Percentiles rank a stretch among this genome's conserved stretches.
Evolutionary conservation across 1,140 invertebrate genomes (phyloP).

Genomic region (Lordiphosa clarofinis): DNA sequence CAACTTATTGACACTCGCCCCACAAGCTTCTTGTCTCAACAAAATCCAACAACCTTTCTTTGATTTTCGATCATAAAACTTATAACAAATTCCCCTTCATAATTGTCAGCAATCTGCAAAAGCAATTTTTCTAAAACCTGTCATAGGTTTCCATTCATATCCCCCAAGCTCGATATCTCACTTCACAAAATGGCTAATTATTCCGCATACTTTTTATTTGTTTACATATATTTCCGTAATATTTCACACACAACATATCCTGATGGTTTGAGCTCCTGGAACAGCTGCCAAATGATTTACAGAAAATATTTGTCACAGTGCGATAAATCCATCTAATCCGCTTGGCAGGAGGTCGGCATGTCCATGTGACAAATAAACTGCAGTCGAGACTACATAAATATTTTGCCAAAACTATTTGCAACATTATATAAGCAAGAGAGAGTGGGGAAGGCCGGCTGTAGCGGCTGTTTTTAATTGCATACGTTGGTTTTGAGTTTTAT

Average conservation of each 20-base stretch:
- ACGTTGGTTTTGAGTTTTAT: conserved; percentile 31
- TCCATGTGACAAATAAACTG: conserved; percentile 69
- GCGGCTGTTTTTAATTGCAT: conserved; percentile 60
- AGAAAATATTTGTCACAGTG: conserved; percentile 46
- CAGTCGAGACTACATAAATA: conserved; percentile 59
- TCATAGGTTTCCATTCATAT: too few species aligned
- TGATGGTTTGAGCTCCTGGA: not conserved
- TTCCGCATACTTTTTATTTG: not conserved
- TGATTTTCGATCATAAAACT: too few species aligned
- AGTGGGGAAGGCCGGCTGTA: conserved; percentile 18
- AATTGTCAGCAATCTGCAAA: too few species aligned
- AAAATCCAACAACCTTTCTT: too few species aligned
- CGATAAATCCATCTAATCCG: conserved; percentile 71
- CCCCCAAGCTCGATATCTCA: too few species aligned
- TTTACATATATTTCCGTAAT: conserved; percentile 17
- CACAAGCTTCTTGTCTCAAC: too few species aligned
- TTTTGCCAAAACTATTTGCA: conserved; percentile 40
- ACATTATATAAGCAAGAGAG: conserved; percentile 32
- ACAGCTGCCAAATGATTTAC: conserved; percentile 29
- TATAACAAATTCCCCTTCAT: too few species aligned
- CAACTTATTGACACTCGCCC: too few species aligned
- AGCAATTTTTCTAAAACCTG: too few species aligned
- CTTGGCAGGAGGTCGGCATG: conserved; percentile 32
- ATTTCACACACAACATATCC: conserved; percentile 18
- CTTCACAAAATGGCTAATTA: too few species aligned